Base-by-base conservation (phyloP, 1,140 invertebrate species). In the Nymphalis io region DNA sequence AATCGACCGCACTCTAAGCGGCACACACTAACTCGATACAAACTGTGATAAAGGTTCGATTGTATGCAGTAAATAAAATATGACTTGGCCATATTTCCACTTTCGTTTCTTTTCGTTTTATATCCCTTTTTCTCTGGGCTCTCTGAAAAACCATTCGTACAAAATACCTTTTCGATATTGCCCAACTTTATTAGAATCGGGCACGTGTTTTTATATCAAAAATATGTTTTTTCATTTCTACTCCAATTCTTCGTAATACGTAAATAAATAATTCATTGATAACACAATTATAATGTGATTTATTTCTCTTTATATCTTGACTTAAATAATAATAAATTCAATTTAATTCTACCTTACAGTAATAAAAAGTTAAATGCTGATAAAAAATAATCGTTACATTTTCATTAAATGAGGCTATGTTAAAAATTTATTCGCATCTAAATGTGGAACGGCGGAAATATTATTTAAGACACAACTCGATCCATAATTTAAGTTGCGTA, bases 41-140 rank as follows among this genome's bases (percentile, higher is more conserved):
- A 82, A 85, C 84, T 76, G 84, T 89, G 90, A 91, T 92, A 89
- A 89, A 91, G 86, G 89, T 88, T 88, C 90, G 78, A 92, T 91
- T 92, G 90, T 91, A 87, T 88, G 87, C 82, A 90, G 91, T 92
- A 92, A 92, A 92, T 92, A 92, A 92, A 90, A 91, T 91, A 92
- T 92, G 86, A 89, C 83, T 87, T 84, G 78, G 79, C 81, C 87
- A 88, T 91, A 91, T 90, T 90, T 87, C 85, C 81, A 87, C 84
- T 83, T 89, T 85, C 86, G 82, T 87, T 89, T 88, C 84, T 87
- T 83, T 80, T 76, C 81, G 73, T 89, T 89, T 91, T 90, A 89
- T 87, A 78, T 79, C 83, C 86, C 78, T 86, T 89, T 89, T 88
- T 89, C 80, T 60, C 51, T 82, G 79, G 82, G 81, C 75, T 85